These are phyloP conservation scores for Cabera pusaria DNA, from an alignment of 2,888 invertebrate genomes.

Conservation along the genomic window DNA sequence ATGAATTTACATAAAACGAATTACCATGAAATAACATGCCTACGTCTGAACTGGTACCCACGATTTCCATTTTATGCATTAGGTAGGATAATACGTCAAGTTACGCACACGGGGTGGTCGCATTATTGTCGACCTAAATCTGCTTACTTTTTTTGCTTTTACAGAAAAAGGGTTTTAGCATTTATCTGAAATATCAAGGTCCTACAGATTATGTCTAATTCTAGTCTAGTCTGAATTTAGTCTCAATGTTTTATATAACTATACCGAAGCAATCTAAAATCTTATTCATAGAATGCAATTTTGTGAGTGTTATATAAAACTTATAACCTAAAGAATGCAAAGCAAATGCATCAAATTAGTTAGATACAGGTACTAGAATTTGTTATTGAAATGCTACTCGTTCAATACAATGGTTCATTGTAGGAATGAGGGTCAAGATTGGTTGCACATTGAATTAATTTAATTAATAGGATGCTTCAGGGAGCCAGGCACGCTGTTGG, in stretches of 20 bases:
- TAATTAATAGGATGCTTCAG: conserved; percentile 46
- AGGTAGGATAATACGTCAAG: conserved; percentile 49
- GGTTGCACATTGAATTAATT: conserved; percentile 41
- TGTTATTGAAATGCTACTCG: conserved; percentile 10
- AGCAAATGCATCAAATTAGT: neutral
- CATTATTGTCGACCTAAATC: conserved; percentile 47
- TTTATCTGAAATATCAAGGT: too few species aligned
- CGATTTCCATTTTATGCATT: conserved; percentile 53
- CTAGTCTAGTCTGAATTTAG: too few species aligned
- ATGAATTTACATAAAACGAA: conserved; percentile 23
- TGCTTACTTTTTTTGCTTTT: conserved; percentile 23
- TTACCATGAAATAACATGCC: conserved; percentile 21
- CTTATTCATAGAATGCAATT: too few species aligned
- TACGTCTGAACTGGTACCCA: conserved; percentile 19
- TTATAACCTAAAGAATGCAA: neutral
- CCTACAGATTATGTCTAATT: too few species aligned
- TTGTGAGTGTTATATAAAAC: too few species aligned
- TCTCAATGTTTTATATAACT: too few species aligned
- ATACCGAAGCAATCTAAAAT: too few species aligned
- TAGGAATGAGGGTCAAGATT: conserved; percentile 24
- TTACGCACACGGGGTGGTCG: conserved; percentile 46
- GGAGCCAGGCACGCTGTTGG: conserved; percentile 40
- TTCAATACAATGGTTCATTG: conserved; percentile 19
- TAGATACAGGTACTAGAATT: too few species aligned
- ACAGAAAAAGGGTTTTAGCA: conserved; percentile 19